These are phyloP conservation scores for Variabilichromis moorii DNA, from an alignment of 2,113 vertebrate genomes.

Conservation along the genomic window DNA sequence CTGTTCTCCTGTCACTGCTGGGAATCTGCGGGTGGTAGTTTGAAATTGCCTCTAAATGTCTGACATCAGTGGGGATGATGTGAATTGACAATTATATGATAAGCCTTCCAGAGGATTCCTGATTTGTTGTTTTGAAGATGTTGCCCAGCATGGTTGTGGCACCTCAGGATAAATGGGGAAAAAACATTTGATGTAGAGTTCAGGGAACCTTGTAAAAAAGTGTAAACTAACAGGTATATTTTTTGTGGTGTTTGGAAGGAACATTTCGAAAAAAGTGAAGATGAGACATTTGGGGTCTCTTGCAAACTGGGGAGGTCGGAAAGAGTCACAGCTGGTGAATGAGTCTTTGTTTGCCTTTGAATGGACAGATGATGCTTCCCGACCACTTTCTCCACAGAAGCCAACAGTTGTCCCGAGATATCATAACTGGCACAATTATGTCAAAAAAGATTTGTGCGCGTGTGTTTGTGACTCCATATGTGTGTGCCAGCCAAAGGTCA, in stretches of 20 bases:
- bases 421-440: constrained; percentile 17
- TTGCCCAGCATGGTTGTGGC: neutral
- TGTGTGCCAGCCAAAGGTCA: constrained; percentile 5
- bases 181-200: neutral
- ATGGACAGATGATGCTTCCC: neutral
- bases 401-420: constrained; percentile 4
- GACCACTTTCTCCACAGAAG: neutral
- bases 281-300: neutral
- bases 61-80: neutral
- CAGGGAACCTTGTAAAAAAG: neutral
- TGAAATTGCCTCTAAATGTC: neutral
- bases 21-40: neutral
- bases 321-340: neutral
- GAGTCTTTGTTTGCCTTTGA: neutral
- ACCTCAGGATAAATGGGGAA: neutral
- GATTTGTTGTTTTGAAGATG: neutral
- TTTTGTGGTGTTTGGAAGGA: neutral
- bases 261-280: neutral
- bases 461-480: neutral
- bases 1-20: neutral
- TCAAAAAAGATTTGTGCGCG: constrained; percentile 12
- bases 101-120: neutral
- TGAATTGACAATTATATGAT: neutral
- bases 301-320: neutral
- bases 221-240: neutral